Evolutionary conservation across 2,888 invertebrate species (phyloP).

Genomic region (Eupithecia exiguata): DNA sequence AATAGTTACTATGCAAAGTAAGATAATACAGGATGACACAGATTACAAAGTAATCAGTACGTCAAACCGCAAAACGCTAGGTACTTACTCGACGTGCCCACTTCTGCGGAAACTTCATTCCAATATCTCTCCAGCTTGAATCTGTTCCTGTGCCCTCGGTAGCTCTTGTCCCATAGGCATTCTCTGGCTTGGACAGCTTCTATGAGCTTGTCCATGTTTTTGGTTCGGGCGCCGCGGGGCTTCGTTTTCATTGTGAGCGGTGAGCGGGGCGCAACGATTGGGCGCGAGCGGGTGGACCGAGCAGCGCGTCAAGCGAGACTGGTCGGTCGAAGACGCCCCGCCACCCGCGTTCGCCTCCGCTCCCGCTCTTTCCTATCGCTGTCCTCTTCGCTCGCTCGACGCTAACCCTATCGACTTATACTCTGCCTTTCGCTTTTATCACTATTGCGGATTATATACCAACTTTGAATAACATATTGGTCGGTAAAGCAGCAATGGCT

Average conservation of each 20-base stretch:
- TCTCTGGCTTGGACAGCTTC: constrained; percentile 80
- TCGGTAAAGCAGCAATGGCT: constrained; percentile 40
- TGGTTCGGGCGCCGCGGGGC: constrained; percentile 68
- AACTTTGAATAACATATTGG: not conserved
- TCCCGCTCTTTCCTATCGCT: constrained; percentile 56
- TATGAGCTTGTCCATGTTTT: constrained; percentile 78
- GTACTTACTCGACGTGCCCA: constrained; percentile 80
- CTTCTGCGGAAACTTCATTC: constrained; percentile 79
- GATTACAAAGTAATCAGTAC: constrained; percentile 18
- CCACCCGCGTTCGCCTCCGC: constrained; percentile 54
- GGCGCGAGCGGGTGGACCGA: constrained; percentile 52
- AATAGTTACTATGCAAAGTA: constrained; percentile 21
- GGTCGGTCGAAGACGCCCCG: constrained; percentile 34
- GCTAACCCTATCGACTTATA: constrained; percentile 53
- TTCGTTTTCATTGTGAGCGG: constrained; percentile 69
- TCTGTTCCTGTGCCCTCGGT: constrained; percentile 75
- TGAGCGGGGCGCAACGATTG: constrained; percentile 53
- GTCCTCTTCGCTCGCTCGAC: constrained; percentile 69
- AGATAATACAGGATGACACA: constrained; percentile 7
- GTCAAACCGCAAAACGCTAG: constrained; percentile 50
- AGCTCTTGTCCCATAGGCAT: constrained; percentile 78
- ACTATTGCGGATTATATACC: constrained; percentile 29
- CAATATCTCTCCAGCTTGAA: constrained; percentile 79
- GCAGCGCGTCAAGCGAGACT: constrained; percentile 67
- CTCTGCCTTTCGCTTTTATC: constrained; percentile 5